A percentile compares a stretch with the other conserved stretches of the same genome.
Evolutionary conservation across 2,113 vertebrate genomes (phyloP).

Genomic region (Pituophis catenifer): DNA sequence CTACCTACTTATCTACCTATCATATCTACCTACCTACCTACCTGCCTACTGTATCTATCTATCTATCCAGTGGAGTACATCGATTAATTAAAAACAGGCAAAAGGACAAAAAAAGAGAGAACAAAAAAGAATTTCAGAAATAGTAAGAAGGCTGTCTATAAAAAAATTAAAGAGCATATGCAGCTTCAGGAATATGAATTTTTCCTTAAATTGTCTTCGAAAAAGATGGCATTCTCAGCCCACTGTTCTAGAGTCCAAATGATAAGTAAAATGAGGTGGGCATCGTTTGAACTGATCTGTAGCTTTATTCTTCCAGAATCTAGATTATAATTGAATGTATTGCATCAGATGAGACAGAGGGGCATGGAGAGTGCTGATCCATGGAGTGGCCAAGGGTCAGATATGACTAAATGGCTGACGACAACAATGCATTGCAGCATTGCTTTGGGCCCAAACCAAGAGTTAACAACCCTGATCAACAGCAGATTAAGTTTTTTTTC

Average conservation of each 20-base stretch:
- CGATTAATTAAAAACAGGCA: neutral
- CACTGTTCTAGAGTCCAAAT: neutral
- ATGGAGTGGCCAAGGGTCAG: neutral
- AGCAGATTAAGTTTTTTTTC: neutral
- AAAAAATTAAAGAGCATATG: conserved; percentile 13
- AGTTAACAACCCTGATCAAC: neutral
- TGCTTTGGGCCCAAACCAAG: neutral
- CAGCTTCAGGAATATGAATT: neutral
- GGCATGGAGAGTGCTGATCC: neutral
- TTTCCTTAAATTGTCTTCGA: neutral
- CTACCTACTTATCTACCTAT: no score
- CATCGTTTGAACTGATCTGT: conserved; percentile 15
- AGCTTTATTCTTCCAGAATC: neutral
- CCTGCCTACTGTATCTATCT: neutral
- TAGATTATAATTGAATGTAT: neutral
- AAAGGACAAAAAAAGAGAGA: neutral
- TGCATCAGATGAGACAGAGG: neutral
- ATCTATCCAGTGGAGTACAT: neutral
- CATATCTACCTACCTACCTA: no score
- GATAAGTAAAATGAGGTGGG: neutral
- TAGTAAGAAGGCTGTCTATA: neutral
- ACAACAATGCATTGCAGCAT: neutral
- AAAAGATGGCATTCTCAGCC: neutral
- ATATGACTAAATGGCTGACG: neutral
- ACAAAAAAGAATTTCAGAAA: neutral